Evolutionary conservation across 2,888 invertebrate genomes (phyloP), one percentile per base, ranked within the genome.

Genomic region (Amphiduros pacificus): DNA sequence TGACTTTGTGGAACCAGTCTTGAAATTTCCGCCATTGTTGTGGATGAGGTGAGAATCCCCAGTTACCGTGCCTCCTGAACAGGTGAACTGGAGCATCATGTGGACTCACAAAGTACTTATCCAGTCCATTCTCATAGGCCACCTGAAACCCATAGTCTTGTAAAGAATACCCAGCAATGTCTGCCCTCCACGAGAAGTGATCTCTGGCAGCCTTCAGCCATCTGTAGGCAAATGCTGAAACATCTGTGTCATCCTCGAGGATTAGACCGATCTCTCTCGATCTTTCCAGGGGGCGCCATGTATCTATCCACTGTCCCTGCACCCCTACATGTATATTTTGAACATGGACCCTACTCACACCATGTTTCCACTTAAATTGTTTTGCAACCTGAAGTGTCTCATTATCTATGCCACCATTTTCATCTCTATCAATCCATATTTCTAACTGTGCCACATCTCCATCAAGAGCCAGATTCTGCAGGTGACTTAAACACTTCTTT

Each of bases 201-300:
- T 44, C 22, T 6, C n/a, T 20, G 5, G 44, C 44, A 9, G 44
- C 44, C 44, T 44, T 44, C 6, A 44, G n/a, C 72, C 74, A 77
- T 40, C 66, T 63, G 58, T 75, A 77, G 36, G 73, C 71, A 52
- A 66, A 70, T 28, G 65, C 70, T 0, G 77, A 77, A 1, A 77
- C 70, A 14, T 71, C 69, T 11, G 74, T 40, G 57, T 77, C 77
- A 51, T 77, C 77, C 54, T 77, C 77, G 1, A 77, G 55, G 32
- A 77, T 68, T 1, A 77, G 63, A 1, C 70, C 77, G 14, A 75
- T 70, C 63, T 77, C 77, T 6, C 69, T 65, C 14, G 63, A 65
- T 6, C 22, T 22, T 5, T 6, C 6, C 2, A 27, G 49, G 0
- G 72, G 71, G 14, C 69, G 63, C 77, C 77, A 77, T 0, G 76